These are phyloP conservation scores for Lithophane semibrunnea DNA, from an alignment of 2,888 invertebrate species.

Conservation along the genomic window DNA sequence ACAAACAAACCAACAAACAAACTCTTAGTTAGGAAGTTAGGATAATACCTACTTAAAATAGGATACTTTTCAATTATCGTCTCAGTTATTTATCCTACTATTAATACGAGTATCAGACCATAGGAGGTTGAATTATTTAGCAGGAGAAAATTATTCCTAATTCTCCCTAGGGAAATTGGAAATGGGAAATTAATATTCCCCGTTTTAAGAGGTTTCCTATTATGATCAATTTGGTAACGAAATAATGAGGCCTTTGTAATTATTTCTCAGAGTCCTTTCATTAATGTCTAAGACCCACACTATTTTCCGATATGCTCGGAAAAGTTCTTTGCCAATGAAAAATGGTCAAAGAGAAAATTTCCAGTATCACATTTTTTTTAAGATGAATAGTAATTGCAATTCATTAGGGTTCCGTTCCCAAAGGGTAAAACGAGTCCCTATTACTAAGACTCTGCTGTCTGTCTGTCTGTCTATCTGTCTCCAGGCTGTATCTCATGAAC, in stretches of 20 bases:
- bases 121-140: conserved; percentile 25
- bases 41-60: too few relatives aligned
- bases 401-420: too few relatives aligned
- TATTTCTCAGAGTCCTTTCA: not conserved
- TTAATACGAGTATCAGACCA: not conserved
- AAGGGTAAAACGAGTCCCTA: too few relatives aligned
- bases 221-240: conserved; percentile 8
- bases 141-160: conserved; percentile 16
- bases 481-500: too few relatives aligned
- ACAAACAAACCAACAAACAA: too few relatives aligned
- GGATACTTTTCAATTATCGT: conserved; percentile 16
- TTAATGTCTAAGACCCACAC: not conserved
- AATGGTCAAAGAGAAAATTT: not conserved
- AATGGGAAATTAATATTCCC: conserved; percentile 39
- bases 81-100: not conserved
- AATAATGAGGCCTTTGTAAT: conserved; percentile 25
- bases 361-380: not conserved
- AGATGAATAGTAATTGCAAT: not conserved
- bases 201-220: conserved; percentile 26
- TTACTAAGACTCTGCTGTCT: too few relatives aligned
- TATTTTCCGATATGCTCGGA: not conserved
- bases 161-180: conserved; percentile 25
- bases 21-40: too few relatives aligned
- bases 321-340: not conserved
- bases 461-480: too few relatives aligned